Conservation (phyloP, 1,140 invertebrate genomes). For the Atta colombica region DNA sequence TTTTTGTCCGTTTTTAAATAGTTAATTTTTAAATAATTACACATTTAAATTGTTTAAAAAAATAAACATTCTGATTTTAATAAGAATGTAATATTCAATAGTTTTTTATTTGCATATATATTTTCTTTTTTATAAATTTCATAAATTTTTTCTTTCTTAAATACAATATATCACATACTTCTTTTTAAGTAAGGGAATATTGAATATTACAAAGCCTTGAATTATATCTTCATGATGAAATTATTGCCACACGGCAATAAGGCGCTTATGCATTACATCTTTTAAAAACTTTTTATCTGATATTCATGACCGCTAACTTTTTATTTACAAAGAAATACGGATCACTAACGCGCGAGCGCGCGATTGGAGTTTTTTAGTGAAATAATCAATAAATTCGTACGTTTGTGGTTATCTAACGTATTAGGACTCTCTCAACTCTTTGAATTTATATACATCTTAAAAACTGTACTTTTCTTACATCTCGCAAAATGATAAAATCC, state of each 20-base stretch:
- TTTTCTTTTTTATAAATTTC: too few relatives aligned
- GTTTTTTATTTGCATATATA: too few relatives aligned
- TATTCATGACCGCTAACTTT: conserved; percentile 35
- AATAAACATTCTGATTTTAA: too few relatives aligned
- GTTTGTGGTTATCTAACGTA: not conserved
- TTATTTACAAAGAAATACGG: conserved; percentile 11
- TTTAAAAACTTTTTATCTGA: conserved; percentile 22
- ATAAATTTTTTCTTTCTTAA: too few relatives aligned
- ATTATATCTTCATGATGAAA: conserved; percentile 9
- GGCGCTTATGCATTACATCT: not conserved
- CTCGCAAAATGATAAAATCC: not conserved
- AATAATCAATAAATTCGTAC: not conserved
- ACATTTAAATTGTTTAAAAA: too few relatives aligned
- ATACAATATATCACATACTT: too few relatives aligned
- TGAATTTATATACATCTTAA: conserved; percentile 1
- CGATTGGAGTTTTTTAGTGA: conserved; percentile 5
- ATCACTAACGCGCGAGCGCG: not conserved
- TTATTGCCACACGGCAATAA: not conserved
- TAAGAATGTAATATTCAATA: too few relatives aligned
- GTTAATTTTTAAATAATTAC: too few relatives aligned
- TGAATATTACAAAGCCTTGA: not conserved
- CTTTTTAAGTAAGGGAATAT: too few relatives aligned
- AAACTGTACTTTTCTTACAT: not conserved
- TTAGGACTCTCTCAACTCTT: not conserved
- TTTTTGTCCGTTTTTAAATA: too few relatives aligned